These are phyloP conservation scores for Erynnis tages DNA, from an alignment of 2,888 invertebrate species.

Conservation along the genomic window DNA sequence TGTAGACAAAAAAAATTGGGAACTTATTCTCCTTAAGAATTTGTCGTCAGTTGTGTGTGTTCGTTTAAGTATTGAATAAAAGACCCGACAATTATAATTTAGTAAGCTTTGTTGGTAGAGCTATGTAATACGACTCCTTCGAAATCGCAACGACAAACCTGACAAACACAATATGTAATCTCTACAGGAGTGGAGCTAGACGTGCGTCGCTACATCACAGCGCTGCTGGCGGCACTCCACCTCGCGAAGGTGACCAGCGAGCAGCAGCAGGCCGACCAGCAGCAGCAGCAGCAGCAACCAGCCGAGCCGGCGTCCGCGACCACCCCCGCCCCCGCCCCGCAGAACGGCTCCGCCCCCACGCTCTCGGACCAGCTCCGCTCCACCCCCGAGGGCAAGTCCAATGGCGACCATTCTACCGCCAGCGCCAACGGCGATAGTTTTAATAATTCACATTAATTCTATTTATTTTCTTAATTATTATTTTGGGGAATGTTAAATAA, in stretches of 20 bases:
- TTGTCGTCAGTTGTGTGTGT: too few relatives aligned
- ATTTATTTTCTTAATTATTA: slow-evolving; percentile 1
- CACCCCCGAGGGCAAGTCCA: slow-evolving; percentile 66
- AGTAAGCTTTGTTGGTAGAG: too few relatives aligned
- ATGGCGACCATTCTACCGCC: slow-evolving; percentile 40
- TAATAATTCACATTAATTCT: slow-evolving; percentile 27
- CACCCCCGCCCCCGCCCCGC: slow-evolving; percentile 54
- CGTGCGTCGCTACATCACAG: slow-evolving; percentile 67
- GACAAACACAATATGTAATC: too few relatives aligned
- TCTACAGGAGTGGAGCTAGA: slow-evolving; percentile 72
- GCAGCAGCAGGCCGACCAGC: slow-evolving; percentile 46
- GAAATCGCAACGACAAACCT: too few relatives aligned
- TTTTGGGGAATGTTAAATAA: slow-evolving; percentile 12
- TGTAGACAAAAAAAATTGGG: too few relatives aligned
- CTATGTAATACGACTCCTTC: too few relatives aligned
- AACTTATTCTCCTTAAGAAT: too few relatives aligned
- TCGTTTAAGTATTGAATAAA: too few relatives aligned
- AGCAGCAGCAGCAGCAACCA: slow-evolving; percentile 21
- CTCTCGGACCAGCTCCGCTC: slow-evolving; percentile 56
- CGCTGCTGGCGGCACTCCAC: slow-evolving; percentile 67
- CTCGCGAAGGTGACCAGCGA: slow-evolving; percentile 67
- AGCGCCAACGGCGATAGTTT: too few relatives aligned
- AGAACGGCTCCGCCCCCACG: slow-evolving; percentile 63
- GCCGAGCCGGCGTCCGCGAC: slow-evolving; percentile 35
- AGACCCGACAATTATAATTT: too few relatives aligned